Base-by-base conservation (phyloP, 2,797 vertebrate species). In the Knipowitschia caucasica region DNA sequence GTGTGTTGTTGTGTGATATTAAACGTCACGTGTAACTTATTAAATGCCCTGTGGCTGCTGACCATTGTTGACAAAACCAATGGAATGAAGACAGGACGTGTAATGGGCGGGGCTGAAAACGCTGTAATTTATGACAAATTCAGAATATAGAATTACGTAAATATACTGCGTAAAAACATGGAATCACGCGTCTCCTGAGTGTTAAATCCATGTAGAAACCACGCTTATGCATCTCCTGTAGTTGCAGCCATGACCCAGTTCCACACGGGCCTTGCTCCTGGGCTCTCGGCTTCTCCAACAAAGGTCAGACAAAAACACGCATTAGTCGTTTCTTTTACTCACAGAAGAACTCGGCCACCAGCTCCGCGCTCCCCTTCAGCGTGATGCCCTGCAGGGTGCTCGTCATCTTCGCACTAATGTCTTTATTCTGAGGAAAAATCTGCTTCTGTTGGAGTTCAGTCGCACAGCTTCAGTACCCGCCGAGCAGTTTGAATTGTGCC, bases 261-360 rank as follows among this genome's bases (percentile, higher is more conserved):
- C 31, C 20, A 36, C n/a, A 15, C 4, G 23, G 33, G 49, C 49
- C 49, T 36, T 1, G 2, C 31, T 15, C 10, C 17, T 11, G 2
- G 7, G 17, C 18, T 4, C 1, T 7, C 21, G 2, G 14, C n/a
- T 17, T 7, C 4, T 33, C 14, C 20, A 5, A n/a, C n/a, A 7
- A 50, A 21, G 11, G 20, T 2, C 2, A 0, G 7, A 6, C 24
- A 51, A 36, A 29, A 40, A 1, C 4, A 4, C 3, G 4, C 5
- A 8, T 27, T 20, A 9, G n/a, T n/a, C n/a, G 2, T 6, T 7
- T 4, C 8, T 5, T 17, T 53, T 42, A 84, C 94, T 93, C 63
- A 98, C 95, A 94, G 73, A 98, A 98, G 33, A 98, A 98, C 70
- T 98, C 93, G 0, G 95, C 92, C 10, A 97, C 94, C 1, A 94